Base-by-base conservation (phyloP, 2,113 vertebrate genomes). In the Scatophagus argus region DNA sequence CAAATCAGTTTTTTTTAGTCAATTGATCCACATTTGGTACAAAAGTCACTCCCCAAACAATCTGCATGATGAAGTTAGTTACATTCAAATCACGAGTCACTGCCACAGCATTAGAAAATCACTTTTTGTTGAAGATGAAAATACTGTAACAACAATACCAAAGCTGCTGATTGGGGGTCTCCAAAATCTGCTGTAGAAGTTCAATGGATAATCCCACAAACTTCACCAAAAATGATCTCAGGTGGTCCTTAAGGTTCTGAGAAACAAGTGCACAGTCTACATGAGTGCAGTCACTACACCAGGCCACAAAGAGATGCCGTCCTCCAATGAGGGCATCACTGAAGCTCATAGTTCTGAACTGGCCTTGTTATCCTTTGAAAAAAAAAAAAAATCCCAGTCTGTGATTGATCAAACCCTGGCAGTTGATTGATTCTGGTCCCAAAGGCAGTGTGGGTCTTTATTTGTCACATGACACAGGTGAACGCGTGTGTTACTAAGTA, bases 81-180 rank as follows among this genome's bases (percentile, higher is more conserved):
- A 89, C 74, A 84, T 79, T 91, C 75, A 77, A 72, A 75, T 74
- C 67, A 85, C 77, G 77, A 67, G 46, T 85, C 74, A 82, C 71
- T 21, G 52, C 62, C 75, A 77, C 65, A 6, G 84, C 19, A 47
- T 81, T 89, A 87, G 54, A 92, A 91, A 87, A 90, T 34, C 70
- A 58, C 34, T 60, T 79, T 59, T 75, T 83, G 49, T 47, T 29
- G 17, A 43, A 39, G 72, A 77, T 78, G 77, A 76, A 88, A 91
- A 85, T 74, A 86, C 17, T 62, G 31, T 78, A 83, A 64, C 60
- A 65, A 78, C 62, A 49, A 86, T 86, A 77, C 19, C 71, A 90
- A 80, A 79, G 55, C 59, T 61, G 74, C 47, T 19, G 41, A 81
- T 44, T 36, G 14, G 72, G 72, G 4, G 65, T 61, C 38, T 77